phyloP scores from a whole-genome alignment of 2,888 invertebrate genomes.

The Celastrina argiolus region DNA sequence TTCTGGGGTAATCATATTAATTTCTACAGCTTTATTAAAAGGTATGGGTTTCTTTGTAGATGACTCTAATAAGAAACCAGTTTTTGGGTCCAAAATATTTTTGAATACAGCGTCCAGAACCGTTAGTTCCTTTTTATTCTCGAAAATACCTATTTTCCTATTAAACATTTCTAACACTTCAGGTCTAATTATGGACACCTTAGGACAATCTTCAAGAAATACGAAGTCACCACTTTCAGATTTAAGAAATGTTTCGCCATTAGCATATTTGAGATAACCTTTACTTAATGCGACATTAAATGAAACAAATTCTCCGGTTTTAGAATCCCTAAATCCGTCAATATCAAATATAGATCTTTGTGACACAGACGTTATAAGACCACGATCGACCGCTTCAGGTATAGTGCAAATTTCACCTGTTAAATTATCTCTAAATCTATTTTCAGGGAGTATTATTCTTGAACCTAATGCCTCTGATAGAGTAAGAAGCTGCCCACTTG shows the following conservation, averaged over 20 bases:
- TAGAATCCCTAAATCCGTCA: constrained; percentile 91
- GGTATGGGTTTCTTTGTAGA: constrained; percentile 84
- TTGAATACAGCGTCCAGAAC: constrained; percentile 93
- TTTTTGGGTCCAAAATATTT: constrained; percentile 91
- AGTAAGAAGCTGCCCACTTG: constrained; percentile 87
- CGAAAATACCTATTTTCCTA: constrained; percentile 88
- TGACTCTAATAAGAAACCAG: constrained; percentile 89
- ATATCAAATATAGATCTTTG: constrained; percentile 95
- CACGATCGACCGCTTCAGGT: constrained; percentile 92
- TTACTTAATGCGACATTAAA: constrained; percentile 89
- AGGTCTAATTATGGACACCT: constrained; percentile 87
- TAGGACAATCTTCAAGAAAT: constrained; percentile 87
- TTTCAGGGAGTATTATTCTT: constrained; percentile 86
- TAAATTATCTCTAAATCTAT: constrained; percentile 85
- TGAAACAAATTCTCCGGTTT: constrained; percentile 88
- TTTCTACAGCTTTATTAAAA: constrained; percentile 90
- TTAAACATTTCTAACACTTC: constrained; percentile 92
- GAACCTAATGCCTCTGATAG: constrained; percentile 90
- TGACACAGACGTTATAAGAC: constrained; percentile 91
- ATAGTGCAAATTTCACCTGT: constrained; percentile 86
- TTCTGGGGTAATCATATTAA: constrained; percentile 89
- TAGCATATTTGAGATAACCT: constrained; percentile 85
- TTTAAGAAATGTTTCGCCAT: constrained; percentile 85
- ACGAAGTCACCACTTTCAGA: constrained; percentile 86
- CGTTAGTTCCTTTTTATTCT: constrained; percentile 85